A percentile compares a stretch with the other conserved stretches of the same genome.
These are phyloP conservation scores for Holocentrus rufus DNA, from an alignment of 2,797 vertebrate genomes.

Conservation along the genomic window DNA sequence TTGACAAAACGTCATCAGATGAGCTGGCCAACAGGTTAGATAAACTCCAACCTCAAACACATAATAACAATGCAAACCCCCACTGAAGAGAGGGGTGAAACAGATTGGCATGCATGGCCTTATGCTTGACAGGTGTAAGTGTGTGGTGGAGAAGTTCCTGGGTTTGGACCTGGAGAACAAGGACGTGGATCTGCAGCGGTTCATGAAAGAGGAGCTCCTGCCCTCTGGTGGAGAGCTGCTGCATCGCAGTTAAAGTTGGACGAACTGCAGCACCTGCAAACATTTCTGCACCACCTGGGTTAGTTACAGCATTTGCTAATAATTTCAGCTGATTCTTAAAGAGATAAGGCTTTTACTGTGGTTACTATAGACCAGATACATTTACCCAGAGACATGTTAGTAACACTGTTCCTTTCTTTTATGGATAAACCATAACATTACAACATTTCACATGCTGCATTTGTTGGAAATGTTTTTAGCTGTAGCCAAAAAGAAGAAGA, in stretches of 20 bases:
- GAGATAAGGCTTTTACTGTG: not conserved
- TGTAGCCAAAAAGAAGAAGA: too few species aligned
- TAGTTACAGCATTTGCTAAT: constrained; percentile 20
- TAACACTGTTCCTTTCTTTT: not conserved
- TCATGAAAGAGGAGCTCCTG: constrained; percentile 87
- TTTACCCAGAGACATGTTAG: constrained; percentile 10
- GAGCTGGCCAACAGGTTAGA: constrained; percentile 82
- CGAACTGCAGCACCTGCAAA: not conserved
- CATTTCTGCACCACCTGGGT: constrained; percentile 2
- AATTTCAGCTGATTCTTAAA: not conserved
- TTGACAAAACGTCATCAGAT: constrained; percentile 77
- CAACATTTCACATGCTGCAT: constrained; percentile 2
- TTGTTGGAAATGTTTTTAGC: constrained; percentile 5
- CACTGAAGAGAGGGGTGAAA: not conserved
- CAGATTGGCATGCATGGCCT: not conserved
- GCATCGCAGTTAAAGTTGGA: constrained; percentile 50
- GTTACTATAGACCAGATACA: not conserved
- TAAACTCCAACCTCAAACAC: constrained; percentile 3
- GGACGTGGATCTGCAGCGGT: constrained; percentile 83
- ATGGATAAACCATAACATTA: not conserved
- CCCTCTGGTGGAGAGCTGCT: constrained; percentile 75
- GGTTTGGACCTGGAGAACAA: constrained; percentile 88
- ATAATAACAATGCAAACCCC: not conserved
- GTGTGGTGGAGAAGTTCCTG: constrained; percentile 89
- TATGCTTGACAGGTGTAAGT: constrained; percentile 80